A percentile compares a stretch with the other conserved stretches of the same genome.
phyloP scores from a whole-genome alignment of 1,140 invertebrate genomes.

The Drosophila mauritiana region DNA sequence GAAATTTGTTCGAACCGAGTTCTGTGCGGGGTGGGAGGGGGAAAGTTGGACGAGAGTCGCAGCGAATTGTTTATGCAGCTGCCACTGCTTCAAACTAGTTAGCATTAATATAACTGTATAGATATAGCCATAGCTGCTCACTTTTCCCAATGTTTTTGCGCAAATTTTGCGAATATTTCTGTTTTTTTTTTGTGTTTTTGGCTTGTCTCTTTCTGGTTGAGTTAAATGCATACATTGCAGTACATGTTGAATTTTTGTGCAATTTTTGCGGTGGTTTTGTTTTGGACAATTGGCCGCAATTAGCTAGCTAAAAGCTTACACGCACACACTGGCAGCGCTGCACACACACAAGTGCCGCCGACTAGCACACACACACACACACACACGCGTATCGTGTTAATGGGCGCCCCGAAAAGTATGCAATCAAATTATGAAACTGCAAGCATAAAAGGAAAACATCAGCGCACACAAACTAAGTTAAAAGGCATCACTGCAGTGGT shows the following conservation, averaged over 20 bases:
- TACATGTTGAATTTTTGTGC: slow-evolving; percentile 19
- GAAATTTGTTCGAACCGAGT: slow-evolving; percentile 30
- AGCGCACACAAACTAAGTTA: slow-evolving; percentile 64
- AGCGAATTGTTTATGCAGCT: slow-evolving; percentile 70
- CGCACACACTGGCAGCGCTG: not conserved
- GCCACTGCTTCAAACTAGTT: slow-evolving; percentile 53
- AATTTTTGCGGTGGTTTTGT: slow-evolving; percentile 46
- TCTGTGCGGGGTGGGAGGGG: not conserved
- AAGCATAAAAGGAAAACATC: slow-evolving; percentile 47
- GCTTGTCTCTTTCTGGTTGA: slow-evolving; percentile 31
- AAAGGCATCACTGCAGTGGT: slow-evolving; percentile 58
- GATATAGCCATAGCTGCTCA: slow-evolving; percentile 1
- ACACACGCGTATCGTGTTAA: slow-evolving; percentile 57
- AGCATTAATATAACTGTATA: slow-evolving; percentile 64
- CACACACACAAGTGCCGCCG: not conserved
- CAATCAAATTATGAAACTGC: slow-evolving; percentile 76
- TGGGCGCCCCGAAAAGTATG: slow-evolving; percentile 70
- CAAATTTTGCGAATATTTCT: slow-evolving; percentile 15
- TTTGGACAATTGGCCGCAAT: slow-evolving; percentile 60
- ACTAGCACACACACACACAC: slow-evolving; percentile 1
- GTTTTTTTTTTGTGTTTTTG: not conserved
- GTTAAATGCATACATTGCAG: slow-evolving; percentile 18
- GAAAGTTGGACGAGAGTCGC: slow-evolving; percentile 32
- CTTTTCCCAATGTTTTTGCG: slow-evolving; percentile 13
- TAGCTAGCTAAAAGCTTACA: slow-evolving; percentile 58